Evolutionary conservation across 2,797 vertebrate genomes (phyloP), one percentile per base, ranked within the genome.

Genomic region (Gobio occitaniae): DNA sequence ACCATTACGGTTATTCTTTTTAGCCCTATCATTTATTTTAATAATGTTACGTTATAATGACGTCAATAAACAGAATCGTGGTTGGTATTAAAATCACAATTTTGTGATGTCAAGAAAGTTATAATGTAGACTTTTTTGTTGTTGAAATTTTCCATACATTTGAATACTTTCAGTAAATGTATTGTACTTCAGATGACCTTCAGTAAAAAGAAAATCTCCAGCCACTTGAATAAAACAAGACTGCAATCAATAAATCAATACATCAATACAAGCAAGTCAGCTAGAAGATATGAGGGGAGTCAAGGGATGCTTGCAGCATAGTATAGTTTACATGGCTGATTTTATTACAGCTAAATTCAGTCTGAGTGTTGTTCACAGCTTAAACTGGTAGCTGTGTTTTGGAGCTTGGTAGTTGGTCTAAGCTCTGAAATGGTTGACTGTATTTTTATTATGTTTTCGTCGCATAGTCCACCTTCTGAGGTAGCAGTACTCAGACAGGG

Each of bases 141-240:
- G 25, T 25, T 25, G 25, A 21, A 48, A 2, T 72, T 44, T n/a
- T 69, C 2, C 4, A 36, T 75, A 54, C 25, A 54, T 75, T 19
- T 32, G 29, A 29, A 10, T 32, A 52, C 15, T 32, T 4, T 52
- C 47, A 75, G 17, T 54, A 75, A 32, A 75, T 21, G 72, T 54
- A 54, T 75, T 54, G 72, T 29, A 32, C 48, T 19, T 75, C 29
- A 75, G 71, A 17, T 74, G 25, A 75, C 71, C 48, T 52, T 63
- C 16, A 17, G 8, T 44, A 47, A 78, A 54, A 63, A 69, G 32
- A 21, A 16, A 65, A 65, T 65, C 54, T 47, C 21, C n/a, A 61
- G 54, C 54, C 21, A 9, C 4, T 9, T 36, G 72, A 75, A 63
- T 78, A 29, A 61, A 78, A 41, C n/a, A n/a, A 69, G 65, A 21